Evolutionary conservation across 2,888 invertebrate species (phyloP).

Genomic region (Hirudinaria manillensis): DNA sequence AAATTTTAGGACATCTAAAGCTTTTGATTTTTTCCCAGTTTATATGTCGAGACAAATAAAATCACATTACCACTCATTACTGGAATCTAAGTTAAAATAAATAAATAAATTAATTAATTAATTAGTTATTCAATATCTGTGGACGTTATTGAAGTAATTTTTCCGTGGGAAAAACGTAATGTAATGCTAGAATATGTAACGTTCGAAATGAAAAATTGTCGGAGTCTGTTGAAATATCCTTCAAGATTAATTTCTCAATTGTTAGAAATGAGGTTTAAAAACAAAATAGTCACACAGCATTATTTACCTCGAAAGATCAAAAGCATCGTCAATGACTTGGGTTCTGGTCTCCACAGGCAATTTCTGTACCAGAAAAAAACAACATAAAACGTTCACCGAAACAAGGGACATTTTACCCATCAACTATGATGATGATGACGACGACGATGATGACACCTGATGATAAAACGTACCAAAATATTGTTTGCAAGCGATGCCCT

Average conservation of each 20-base stretch:
- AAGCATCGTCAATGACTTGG: slow-evolving; percentile 31
- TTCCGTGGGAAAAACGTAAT: too few relatives aligned
- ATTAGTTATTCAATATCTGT: too few relatives aligned
- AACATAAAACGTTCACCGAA: neutral
- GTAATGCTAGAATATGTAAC: too few relatives aligned
- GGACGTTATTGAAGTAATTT: too few relatives aligned
- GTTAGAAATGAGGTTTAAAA: too few relatives aligned
- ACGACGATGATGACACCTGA: neutral
- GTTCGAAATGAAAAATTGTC: too few relatives aligned
- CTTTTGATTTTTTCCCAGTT: neutral
- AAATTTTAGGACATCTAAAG: neutral
- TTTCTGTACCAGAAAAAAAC: slow-evolving; percentile 9
- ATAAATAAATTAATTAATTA: neutral
- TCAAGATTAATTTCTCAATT: too few relatives aligned
- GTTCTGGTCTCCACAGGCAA: slow-evolving; percentile 20
- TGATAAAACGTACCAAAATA: slow-evolving; percentile 3
- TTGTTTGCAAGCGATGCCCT: neutral
- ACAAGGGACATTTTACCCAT: neutral
- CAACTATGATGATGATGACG: neutral
- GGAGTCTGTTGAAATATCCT: too few relatives aligned
- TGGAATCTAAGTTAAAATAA: neutral
- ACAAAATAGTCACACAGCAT: neutral
- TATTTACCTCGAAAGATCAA: slow-evolving; percentile 29
- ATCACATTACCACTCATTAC: too few relatives aligned
- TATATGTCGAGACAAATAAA: neutral